Base-by-base conservation (phyloP, 2,797 vertebrate genomes). In the Hippopotamyrus pictus region DNA sequence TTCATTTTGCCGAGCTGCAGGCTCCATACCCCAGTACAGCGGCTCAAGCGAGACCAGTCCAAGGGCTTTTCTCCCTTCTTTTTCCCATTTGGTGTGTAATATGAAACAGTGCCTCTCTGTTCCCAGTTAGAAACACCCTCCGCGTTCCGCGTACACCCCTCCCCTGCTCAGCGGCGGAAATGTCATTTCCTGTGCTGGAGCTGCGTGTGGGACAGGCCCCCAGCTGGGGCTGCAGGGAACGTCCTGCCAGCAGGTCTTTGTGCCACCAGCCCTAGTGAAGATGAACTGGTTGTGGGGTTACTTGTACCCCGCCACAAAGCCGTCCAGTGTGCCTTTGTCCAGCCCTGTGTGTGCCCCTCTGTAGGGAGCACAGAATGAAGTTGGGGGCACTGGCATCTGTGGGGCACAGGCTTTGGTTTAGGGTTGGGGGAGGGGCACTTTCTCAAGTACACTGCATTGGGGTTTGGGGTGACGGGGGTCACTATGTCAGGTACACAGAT, bases 21-120 rank as follows among this genome's bases (percentile, higher is more conserved):
- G 93, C 95, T 96, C 96, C 95, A 97, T 96, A 96, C 97, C 94
- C 90, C 94, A 93, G 93, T 93, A 92, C 92, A 94, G 93, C 92
- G 92, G 92, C 93, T 94, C 92, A 91, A 93, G 83, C 89, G 89
- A 90, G 87, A 89, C 83, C 62, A 90, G 88, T 91, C 89, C 85
- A 44, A 69, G 88, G 46, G 90, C 89, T 93, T 94, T 94, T 94
- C 94, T 91, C 93, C 93, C 93, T 93, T 93, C 93, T 93, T 94
- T 94, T 95, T 92, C 92, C 93, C 48, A 85, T 89, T 90, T 79
- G 29, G 82, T 88, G 93, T 95, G 95, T 96, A 96, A 96, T 96
- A 94, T 93, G 94, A 96, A 96, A 96, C 96, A 97, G 94, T 95
- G 94, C 94, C 91, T 92, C 94, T 96, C 96, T 97, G 96, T 97